Evolutionary conservation across 1,140 invertebrate genomes (phyloP).

Genomic region (Physella acuta): DNA sequence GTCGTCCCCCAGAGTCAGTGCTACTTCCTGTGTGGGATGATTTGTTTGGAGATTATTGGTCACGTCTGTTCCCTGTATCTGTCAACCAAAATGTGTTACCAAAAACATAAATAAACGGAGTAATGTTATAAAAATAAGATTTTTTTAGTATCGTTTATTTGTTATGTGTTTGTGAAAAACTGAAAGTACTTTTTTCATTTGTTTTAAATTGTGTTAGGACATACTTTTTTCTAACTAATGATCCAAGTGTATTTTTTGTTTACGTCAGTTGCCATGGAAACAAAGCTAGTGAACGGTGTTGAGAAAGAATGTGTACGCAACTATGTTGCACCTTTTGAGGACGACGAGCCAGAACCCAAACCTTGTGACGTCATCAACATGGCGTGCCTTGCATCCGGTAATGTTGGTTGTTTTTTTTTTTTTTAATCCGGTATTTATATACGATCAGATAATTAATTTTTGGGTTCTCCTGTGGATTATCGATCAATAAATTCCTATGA

Average conservation of each 20-base stretch:
- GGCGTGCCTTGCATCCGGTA: conserved; percentile 16
- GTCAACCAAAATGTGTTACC: neutral
- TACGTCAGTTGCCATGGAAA: conserved; percentile 25
- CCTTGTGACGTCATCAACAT: conserved; percentile 23
- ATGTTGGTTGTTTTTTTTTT: neutral
- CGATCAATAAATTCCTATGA: too few relatives aligned
- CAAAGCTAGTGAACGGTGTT: conserved; percentile 2
- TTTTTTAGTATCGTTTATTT: too few relatives aligned
- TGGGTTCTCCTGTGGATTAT: too few relatives aligned
- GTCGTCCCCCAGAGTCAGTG: conserved; percentile 24
- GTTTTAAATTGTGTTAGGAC: too few relatives aligned
- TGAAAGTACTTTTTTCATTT: too few relatives aligned
- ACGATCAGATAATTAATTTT: too few relatives aligned
- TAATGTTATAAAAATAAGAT: neutral
- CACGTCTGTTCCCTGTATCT: neutral
- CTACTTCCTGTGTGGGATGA: too few relatives aligned
- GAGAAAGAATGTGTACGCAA: conserved; percentile 29
- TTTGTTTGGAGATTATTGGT: neutral
- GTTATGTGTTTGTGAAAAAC: too few relatives aligned
- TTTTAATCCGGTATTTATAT: too few relatives aligned
- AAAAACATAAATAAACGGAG: neutral
- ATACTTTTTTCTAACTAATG: too few relatives aligned
- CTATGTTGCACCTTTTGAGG: conserved; percentile 1
- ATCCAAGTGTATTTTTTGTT: too few relatives aligned
- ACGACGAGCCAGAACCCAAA: conserved; percentile 1